These are phyloP conservation scores for Oplegnathus fasciatus DNA, from an alignment of 2,113 vertebrate genomes.

Conservation along the genomic window DNA sequence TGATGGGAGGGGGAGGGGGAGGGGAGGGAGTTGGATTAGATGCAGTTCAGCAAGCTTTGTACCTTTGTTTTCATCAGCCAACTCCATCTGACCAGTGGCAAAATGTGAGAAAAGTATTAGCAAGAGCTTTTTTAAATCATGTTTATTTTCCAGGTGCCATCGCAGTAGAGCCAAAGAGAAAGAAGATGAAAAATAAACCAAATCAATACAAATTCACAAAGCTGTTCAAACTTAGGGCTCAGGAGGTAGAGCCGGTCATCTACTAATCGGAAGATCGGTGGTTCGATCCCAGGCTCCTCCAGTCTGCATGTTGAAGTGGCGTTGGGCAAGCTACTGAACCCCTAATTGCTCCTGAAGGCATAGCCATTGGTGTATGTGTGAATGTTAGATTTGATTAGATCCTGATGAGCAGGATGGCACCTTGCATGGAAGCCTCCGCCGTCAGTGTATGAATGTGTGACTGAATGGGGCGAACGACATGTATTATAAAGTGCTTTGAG, in stretches of 20 bases:
- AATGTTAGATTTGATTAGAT: too few species aligned
- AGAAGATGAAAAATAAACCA: constrained; percentile 11
- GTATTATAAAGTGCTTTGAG: not conserved
- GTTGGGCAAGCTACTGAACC: too few species aligned
- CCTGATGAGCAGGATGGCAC: too few species aligned
- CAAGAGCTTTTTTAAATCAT: not conserved
- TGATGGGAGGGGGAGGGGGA: not conserved
- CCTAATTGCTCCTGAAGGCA: too few species aligned
- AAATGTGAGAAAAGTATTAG: not conserved
- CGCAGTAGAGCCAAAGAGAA: not conserved
- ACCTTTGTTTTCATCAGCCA: not conserved
- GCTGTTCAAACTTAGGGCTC: not conserved
- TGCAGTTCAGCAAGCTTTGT: constrained; percentile 11
- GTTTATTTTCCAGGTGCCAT: not conserved
- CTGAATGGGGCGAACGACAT: too few species aligned
- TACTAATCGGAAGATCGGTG: too few species aligned
- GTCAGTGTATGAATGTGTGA: too few species aligned
- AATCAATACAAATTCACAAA: constrained; percentile 14
- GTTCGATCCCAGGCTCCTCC: too few species aligned
- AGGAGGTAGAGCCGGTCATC: too few species aligned
- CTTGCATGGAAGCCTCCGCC: too few species aligned
- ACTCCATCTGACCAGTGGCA: constrained; percentile 4
- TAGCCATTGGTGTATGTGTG: too few species aligned
- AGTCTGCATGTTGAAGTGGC: too few species aligned
- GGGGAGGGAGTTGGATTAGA: not conserved